Percentiles rank a stretch among this genome's conserved stretches.
Conservation (phyloP, 30 jellyfish, hydroid and myxozoan genomes). For the Hydractinia symbiolongicarpus region DNA sequence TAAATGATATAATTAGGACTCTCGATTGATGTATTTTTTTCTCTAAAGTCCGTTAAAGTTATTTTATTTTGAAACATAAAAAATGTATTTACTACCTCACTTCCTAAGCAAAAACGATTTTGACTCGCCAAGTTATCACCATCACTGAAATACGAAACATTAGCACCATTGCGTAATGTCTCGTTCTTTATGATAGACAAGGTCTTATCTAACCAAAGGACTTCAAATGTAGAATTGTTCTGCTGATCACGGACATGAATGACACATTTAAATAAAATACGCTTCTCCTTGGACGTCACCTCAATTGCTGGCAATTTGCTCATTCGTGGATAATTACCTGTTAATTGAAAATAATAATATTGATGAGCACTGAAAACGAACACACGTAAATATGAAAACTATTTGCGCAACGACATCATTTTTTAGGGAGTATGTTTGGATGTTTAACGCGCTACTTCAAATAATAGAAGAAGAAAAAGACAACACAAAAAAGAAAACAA, state of each 20-base stretch:
- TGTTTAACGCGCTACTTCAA: no score
- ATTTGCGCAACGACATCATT: no score
- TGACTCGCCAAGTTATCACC: neutral
- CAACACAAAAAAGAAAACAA: no score
- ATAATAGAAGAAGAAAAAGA: no score
- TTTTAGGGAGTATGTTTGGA: no score
- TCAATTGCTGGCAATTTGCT: neutral
- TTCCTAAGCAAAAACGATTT: neutral
- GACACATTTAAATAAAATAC: neutral
- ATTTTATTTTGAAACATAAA: no score
- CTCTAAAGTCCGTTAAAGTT: no score
- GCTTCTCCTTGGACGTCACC: neutral
- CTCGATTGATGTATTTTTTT: no score
- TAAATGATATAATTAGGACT: no score
- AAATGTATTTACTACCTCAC: neutral
- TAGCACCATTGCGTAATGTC: neutral
- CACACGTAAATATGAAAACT: no score
- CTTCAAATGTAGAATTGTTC: neutral
- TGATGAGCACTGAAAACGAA: no score
- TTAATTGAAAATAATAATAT: neutral
- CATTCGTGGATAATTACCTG: slow-evolving; percentile 16
- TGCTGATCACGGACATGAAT: neutral
- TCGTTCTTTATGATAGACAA: neutral
- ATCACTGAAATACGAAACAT: neutral
- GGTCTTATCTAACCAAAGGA: neutral